phyloP scores from a whole-genome alignment of 2,888 invertebrate genomes.

The Cordilura impudica region DNA sequence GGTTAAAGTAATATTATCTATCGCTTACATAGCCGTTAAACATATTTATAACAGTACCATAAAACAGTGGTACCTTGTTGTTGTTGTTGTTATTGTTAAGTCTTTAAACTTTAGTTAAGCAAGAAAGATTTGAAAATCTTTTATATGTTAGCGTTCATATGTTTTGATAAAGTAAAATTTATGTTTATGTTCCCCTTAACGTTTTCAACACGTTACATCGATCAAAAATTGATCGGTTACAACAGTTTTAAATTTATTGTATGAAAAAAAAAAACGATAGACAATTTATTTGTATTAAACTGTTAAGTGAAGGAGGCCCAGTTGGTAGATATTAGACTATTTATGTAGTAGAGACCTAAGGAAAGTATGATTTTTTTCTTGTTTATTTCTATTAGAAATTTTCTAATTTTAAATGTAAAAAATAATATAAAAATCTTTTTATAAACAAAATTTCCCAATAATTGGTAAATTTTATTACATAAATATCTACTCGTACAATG shows the following conservation, averaged over 20 bases:
- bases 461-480: too few relatives aligned
- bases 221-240: conserved; percentile 58
- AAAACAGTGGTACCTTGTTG: background rate
- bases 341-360: background rate
- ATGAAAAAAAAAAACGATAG: too few relatives aligned
- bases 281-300: background rate
- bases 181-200: conserved; percentile 58
- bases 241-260: conserved; percentile 46
- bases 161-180: conserved; percentile 25
- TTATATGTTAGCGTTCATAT: background rate
- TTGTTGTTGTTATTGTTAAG: too few relatives aligned
- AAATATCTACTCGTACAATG: too few relatives aligned
- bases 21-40: conserved; percentile 4
- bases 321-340: background rate
- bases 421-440: too few relatives aligned
- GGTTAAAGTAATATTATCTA: background rate
- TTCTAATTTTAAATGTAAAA: background rate
- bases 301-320: background rate
- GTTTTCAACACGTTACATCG: conserved; percentile 55
- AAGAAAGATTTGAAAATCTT: background rate
- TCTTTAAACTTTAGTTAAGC: background rate
- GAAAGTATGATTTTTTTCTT: background rate
- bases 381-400: background rate
- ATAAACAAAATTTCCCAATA: too few relatives aligned
- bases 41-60: background rate